Percentiles rank a stretch among this genome's conserved stretches.
Conservation (phyloP, 2,797 vertebrate genomes). For the Acanthornis magna region DNA sequence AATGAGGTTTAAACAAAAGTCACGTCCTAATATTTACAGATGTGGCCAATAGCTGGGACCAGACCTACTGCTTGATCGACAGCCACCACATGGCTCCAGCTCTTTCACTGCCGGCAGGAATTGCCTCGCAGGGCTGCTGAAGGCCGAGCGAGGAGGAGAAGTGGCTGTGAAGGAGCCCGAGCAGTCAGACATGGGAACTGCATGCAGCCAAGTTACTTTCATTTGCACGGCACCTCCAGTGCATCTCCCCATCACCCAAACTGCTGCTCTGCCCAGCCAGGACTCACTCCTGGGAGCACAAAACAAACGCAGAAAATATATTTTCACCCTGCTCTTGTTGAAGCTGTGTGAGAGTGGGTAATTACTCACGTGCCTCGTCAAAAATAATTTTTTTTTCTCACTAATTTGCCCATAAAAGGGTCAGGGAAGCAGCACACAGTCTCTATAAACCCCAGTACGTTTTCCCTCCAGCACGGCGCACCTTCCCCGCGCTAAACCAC, state of each 20-base stretch:
- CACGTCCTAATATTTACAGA: not conserved
- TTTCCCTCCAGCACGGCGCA: not conserved
- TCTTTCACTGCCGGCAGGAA: not conserved
- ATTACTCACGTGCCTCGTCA: fast-evolving
- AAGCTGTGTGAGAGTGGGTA: fast-evolving
- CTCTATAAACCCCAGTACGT: fast-evolving
- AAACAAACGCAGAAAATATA: fast-evolving
- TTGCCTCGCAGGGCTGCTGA: not conserved
- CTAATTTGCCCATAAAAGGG: not conserved
- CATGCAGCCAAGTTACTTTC: not conserved
- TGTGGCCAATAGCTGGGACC: not conserved
- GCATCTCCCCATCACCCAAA: not conserved
- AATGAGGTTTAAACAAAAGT: not conserved
- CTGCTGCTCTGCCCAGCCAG: fast-evolving
- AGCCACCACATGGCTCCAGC: not conserved
- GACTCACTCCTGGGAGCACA: not conserved
- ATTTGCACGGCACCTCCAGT: fast-evolving
- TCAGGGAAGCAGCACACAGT: fast-evolving
- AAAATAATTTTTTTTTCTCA: fast-evolving
- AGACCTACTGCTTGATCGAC: not conserved
- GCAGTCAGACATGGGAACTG: not conserved
- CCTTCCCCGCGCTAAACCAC: not conserved
- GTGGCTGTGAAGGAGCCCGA: fast-evolving
- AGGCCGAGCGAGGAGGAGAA: not conserved
- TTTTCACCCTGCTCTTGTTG: fast-evolving